Base-by-base conservation (phyloP, 2,888 invertebrate genomes). In the Apamea epomidion region DNA sequence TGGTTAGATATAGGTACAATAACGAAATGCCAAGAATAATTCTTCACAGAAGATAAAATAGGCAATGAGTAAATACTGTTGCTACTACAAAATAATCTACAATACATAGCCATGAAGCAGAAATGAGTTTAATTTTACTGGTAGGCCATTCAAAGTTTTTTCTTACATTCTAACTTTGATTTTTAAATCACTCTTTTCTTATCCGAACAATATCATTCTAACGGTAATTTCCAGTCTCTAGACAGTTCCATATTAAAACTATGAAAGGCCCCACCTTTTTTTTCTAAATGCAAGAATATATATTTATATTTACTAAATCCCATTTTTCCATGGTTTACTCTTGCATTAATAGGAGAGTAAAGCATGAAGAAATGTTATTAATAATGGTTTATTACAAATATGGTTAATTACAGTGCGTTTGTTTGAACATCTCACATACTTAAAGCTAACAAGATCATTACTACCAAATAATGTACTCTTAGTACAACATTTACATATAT, bases 181-280 rank as follows among this genome's bases (percentile, higher is more conserved):
- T 74, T 58, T 67, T 51, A 37, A 51, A 70, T 74, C 76, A 70
- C 68, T 45, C 69, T 62, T 71, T 73, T 45, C 51, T 64, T 67
- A 74, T 67, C 18, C 67, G 54, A 71, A 76, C 65, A 84, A 77
- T 85, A 78, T 70, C 72, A 54, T 71, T 70, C 25, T 37, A 69
- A 18, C 74, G 25, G 62, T 84, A 58, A 29, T 48, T 70, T 21
- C 37, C 80, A 83, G 81, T 81, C 76, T 82, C 71, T 62, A 58
- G n/a, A 58, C 16, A 67, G 42, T 78, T 60, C 60, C 67, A 58
- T 62, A 70, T 78, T 74, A 69, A 65, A 80, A 83, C 76, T 74
- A 76, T 73, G 69, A 73, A 78, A 82, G 84, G 82, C 84, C 75
- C 71, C 70, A 80, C 74, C 72, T 80, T 69, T n/a, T 37, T 54